Base-by-base conservation (phyloP, 2,113 vertebrate genomes). In the Rhinopomastus cyanomelas region DNA sequence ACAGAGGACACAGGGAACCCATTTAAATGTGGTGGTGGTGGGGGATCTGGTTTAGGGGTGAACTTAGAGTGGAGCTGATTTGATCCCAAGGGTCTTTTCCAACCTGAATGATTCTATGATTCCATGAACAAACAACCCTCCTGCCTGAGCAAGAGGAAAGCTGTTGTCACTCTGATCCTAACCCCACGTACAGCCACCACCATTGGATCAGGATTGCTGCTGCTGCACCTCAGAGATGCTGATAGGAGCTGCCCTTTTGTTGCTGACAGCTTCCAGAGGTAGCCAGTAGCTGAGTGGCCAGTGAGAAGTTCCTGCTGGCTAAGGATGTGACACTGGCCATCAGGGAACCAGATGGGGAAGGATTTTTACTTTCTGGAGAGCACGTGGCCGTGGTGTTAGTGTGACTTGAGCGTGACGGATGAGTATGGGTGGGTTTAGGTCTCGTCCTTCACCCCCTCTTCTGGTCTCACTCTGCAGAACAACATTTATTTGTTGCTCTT, bases 371-470 rank as follows among this genome's bases (percentile, higher is more conserved):
- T 25, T 53, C 49, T 30, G 61, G 16, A 90, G 39, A 29, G 34
- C 5, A 3, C 1, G 0, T 13, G 30, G 16, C 18, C 25, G 34
- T 67, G 42, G 36, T 18, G 3, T 20, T 49, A 21, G 36, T 60
- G 53, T 49, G 55, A 12, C 55, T 30, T 52, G 22, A 55, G 65
- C 25, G 39, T 3, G 19, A 16, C 2, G 55, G 56, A n/a, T 74
- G 30, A 3, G 25, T 5, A 15, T 0, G 0, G 5, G 16, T 57
- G 12, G 12, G 1, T 87, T 87, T 55, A 19, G 3, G 1, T n/a
- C 29, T 49, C 20, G 48, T 8, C 42, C 36, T 90, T 77, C 53
- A 37, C 20, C 42, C 17, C 7, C 6, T 48, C 21, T 59, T 29
- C 36, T 30, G 5, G 19, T 16, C 42, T 75, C 21, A 1, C 27